Evolutionary conservation across 1,140 invertebrate species (phyloP), one percentile per base, ranked within the genome.

Genomic region (Diploscapter pachys): DNA sequence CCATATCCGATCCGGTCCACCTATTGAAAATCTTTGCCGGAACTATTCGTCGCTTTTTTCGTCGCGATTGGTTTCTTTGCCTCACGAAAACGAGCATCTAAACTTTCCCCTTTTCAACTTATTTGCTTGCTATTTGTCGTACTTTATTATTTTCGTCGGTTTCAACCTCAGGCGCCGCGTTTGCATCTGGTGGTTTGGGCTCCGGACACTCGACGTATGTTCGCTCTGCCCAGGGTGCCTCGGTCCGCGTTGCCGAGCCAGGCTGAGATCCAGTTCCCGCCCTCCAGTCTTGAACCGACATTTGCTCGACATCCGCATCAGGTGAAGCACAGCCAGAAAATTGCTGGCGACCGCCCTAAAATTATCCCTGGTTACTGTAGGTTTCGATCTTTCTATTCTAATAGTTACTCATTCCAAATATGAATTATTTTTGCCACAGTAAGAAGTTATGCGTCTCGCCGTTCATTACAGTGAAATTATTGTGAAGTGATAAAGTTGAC

Each of bases 1-100:
- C 82, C 84, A 84, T 76, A 65, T 84, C 82, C 56, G 85, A 83
- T n/a, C 85, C 82, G 13, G 80, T 86, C 82, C 82, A 84, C 71
- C 81, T 85, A 61, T 77, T 73, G 69, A 84, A 86, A 62, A 86
- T 52, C 63, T 81, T 83, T n/a, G 82, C 82, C 13, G 81, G 77
- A 9, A 79, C 66, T 57, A 81, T 64, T 67, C 80, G 84, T 56
- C 59, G 66, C 62, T 65, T 74, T 74, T 72, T 54, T 67, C 67
- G 63, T 59, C 77, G 71, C 57, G 75, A 76, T 31, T 62, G 63
- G 5, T 65, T 48, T 5, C 75, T 31, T 71, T 75, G 68, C n/a
- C 74, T 50, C n/a, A 75, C 74, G 5, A 75, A 65, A 55, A 75
- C 67, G 67, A 75, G 62, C 74, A 75, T 75, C 74, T 75, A 51